These are phyloP conservation scores for Lycaena phlaeas DNA, from an alignment of 2,888 invertebrate species.

Conservation along the genomic window DNA sequence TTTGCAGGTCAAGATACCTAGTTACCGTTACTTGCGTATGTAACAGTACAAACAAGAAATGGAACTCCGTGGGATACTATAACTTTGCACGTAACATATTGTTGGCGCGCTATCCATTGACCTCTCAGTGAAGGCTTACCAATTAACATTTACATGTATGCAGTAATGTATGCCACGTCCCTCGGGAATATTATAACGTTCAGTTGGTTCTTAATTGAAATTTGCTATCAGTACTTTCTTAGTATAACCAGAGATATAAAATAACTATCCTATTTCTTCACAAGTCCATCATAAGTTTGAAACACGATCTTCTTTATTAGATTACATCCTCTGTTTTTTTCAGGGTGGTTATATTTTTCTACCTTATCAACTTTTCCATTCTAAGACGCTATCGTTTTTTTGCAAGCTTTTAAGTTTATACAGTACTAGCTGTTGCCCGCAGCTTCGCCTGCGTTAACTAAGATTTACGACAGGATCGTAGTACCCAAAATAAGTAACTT, in stretches of 20 bases:
- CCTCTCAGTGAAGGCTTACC: background rate
- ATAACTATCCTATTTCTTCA: conserved; percentile 7
- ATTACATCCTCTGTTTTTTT: too few species aligned
- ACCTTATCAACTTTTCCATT: too few species aligned
- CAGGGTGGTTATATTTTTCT: too few species aligned
- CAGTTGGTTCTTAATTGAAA: conserved; percentile 21
- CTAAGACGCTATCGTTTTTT: too few species aligned
- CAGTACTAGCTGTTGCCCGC: too few species aligned
- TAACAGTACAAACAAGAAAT: conserved; percentile 25
- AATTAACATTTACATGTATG: conserved; percentile 2
- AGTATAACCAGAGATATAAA: conserved; percentile 22
- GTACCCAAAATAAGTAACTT: too few species aligned
- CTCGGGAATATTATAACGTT: conserved; percentile 7
- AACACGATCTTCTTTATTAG: background rate
- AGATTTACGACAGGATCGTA: too few species aligned
- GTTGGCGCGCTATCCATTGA: conserved; percentile 9
- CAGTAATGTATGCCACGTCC: conserved; percentile 14
- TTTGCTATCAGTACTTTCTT: conserved; percentile 26
- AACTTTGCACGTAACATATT: conserved; percentile 3
- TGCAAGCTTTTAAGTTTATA: too few species aligned
- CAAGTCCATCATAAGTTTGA: too few species aligned
- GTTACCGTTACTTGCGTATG: conserved; percentile 22
- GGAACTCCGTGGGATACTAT: conserved; percentile 9
- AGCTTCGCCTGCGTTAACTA: too few species aligned
- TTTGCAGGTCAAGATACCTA: conserved; percentile 6